Evolutionary conservation across 2,113 vertebrate species (phyloP), one percentile per base, ranked within the genome.

Genomic region (Glaucomys volans): DNA sequence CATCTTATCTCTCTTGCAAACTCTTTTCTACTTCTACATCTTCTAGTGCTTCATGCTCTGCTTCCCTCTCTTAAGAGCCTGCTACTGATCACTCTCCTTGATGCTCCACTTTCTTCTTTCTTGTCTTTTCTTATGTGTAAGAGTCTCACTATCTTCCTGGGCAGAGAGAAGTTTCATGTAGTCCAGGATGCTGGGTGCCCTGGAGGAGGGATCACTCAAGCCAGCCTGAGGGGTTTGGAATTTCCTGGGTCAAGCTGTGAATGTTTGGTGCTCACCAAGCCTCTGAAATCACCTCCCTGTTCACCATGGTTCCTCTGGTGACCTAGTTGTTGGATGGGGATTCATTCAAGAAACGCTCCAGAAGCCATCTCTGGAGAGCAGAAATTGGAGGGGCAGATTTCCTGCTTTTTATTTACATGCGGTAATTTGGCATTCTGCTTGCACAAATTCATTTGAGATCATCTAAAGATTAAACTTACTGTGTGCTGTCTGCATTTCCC

Each of bases 401-500:
- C 87, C 42, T 93, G 35, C 76, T 97, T 87, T 94, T 90, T 92
- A 79, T 96, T 96, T 95, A 82, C 26, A 12, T 86, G n/a, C 14
- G 20, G 87, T 85, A 47, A 91, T 97, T 98, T 96, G 85, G 76
- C 95, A 97, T 98, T 97, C 97, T 95, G 76, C 84, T 85, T 84
- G 97, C 96, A 96, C 95, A 94, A 50, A 97, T 95, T 94, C 97
- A 92, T 94, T 92, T 83, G 97, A 95, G 97, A 97, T 96, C 87
- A 92, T 95, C 95, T 95, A 44, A 95, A 97, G 95, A 97, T 96
- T 97, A 96, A 97, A 95, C 95, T 96, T 95, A 52, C 81, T 87
- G 93, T 97, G 83, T 82, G 87, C 83, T 82, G 87, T 94, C 97
- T 97, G 93, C 87, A 96, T 97, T 95, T 97, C 97, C 97, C 97